Conservation (phyloP, 2,888 invertebrate species). For the Archips xylosteana region DNA sequence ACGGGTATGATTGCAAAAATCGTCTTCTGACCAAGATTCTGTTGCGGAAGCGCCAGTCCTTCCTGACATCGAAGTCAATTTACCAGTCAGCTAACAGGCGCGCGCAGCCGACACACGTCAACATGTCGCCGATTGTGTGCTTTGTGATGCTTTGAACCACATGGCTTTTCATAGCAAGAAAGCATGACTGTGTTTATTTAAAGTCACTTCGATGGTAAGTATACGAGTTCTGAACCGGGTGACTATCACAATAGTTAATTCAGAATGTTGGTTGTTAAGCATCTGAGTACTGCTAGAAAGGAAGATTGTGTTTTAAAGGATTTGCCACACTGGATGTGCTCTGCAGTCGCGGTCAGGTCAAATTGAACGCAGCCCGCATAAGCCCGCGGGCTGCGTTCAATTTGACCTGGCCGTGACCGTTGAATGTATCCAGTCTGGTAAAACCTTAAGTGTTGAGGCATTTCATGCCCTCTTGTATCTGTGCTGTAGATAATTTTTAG, state of each 20-base stretch:
- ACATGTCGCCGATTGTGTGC: constrained; percentile 46
- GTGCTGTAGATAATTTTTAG: too few species aligned
- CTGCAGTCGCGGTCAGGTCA: too few species aligned
- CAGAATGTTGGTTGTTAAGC: neutral
- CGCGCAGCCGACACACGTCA: constrained; percentile 43
- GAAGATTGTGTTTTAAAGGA: too few species aligned
- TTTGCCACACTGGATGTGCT: too few species aligned
- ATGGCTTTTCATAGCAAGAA: constrained; percentile 28
- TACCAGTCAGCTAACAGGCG: constrained; percentile 42
- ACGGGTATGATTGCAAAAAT: too few species aligned
- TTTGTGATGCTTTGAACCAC: constrained; percentile 36
- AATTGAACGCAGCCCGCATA: too few species aligned
- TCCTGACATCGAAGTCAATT: constrained; percentile 43
- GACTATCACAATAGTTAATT: neutral
- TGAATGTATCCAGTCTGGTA: too few species aligned
- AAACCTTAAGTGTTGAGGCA: too few species aligned
- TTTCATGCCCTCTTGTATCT: too few species aligned
- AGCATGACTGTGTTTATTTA: constrained; percentile 38
- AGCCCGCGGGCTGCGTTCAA: too few species aligned
- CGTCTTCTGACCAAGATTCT: constrained; percentile 18
- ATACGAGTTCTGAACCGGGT: neutral
- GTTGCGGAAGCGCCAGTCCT: constrained; percentile 43
- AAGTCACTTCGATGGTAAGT: constrained; percentile 9
- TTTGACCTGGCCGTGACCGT: too few species aligned
- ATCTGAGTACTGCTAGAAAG: too few species aligned